Evolutionary conservation across 2,888 invertebrate genomes (phyloP), one percentile per base, ranked within the genome.

Genomic region (Hyles lineata): DNA sequence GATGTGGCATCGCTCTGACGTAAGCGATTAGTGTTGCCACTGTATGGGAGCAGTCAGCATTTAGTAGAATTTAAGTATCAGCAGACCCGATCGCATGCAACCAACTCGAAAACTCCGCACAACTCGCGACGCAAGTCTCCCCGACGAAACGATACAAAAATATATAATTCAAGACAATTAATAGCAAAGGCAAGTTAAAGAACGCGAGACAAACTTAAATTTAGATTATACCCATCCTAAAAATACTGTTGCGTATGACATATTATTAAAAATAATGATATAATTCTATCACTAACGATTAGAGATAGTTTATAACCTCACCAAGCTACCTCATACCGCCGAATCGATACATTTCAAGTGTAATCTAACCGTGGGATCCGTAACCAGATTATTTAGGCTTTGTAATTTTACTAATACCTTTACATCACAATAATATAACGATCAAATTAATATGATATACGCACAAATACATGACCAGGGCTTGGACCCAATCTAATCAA

Each of bases 251-350:
- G 93, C 91, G 90, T 90, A 92, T 88, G 90, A 89, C 90, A 90
- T 89, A 90, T 55, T 87, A 85, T 93, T 93, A 92, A 92, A 94
- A 90, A 92, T 94, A 94, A 93, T 94, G 93, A 94, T 94, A 94
- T 93, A 89, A 86, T 84, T 90, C 89, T 93, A 93, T 90, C 87
- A 85, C 91, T 92, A 92, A 87, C 85, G 81, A 85, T 87, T 85
- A 87, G 83, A 84, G 83, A 85, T 86, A 83, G 74, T 67, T 43
- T 43, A 50, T 80, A 74, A 80, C 80, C 79, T 77, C 82, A 80
- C 77, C 84, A 77, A 81, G 79, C 79, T 78, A 73, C 80, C 82
- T 77, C 80, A 76, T 77, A 80, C 80, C 82, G 79, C 80, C 80
- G 79, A 79, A 82, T 79, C 79, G 80, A 80, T 81, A 76, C 76